These are phyloP conservation scores for Austrofundulus limnaeus DNA, from an alignment of 2,113 vertebrate genomes.

Conservation along the genomic window DNA sequence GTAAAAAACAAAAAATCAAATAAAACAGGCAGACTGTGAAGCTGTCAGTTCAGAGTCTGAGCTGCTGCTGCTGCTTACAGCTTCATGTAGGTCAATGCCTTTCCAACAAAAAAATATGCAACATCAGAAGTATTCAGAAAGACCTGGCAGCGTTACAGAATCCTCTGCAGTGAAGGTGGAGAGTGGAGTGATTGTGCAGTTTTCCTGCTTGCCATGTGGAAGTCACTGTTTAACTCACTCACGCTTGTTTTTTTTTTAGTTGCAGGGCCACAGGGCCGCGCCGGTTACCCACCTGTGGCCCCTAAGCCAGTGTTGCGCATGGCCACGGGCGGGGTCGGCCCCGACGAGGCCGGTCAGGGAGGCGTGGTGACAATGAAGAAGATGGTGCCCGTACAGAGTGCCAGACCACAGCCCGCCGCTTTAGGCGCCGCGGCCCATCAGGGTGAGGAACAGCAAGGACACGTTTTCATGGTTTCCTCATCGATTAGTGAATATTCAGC, in stretches of 20 bases:
- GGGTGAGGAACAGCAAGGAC: constrained; percentile 69
- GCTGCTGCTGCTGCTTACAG: constrained; percentile 46
- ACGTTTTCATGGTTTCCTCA: background rate
- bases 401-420: constrained; percentile 61
- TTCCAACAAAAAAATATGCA: constrained; percentile 59
- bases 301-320: constrained; percentile 69
- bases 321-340: constrained; percentile 52
- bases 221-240: constrained; percentile 21
- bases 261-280: constrained; percentile 52
- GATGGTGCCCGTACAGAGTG: constrained; percentile 79
- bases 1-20: too few species aligned
- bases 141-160: constrained; percentile 44
- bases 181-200: constrained; percentile 37
- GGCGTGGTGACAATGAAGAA: constrained; percentile 80
- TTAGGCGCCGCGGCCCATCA: constrained; percentile 63
- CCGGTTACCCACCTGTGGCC: constrained; percentile 69
- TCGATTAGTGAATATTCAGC: background rate
- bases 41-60: constrained; percentile 30
- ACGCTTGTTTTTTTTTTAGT: constrained; percentile 57
- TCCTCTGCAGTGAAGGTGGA: constrained; percentile 52
- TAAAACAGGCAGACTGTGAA: constrained; percentile 5
- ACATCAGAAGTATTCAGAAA: constrained; percentile 64
- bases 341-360: constrained; percentile 59
- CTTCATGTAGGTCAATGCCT: constrained; percentile 73
- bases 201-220: constrained; percentile 18